Base-by-base conservation (phyloP, 2,113 vertebrate species). In the Aviceda subcristata region DNA sequence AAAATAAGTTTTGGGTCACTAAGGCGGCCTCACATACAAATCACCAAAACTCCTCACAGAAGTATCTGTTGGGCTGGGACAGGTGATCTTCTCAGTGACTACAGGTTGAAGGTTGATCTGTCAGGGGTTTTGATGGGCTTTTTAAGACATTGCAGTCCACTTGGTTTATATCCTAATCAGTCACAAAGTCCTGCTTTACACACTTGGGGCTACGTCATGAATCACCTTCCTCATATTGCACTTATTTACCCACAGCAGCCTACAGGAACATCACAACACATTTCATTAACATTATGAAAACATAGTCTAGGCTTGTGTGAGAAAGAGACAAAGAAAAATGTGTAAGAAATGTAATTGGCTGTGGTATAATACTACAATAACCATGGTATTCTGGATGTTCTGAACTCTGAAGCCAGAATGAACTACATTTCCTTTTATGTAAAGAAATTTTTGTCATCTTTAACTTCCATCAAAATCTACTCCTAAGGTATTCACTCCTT, bases 31-130 rank as follows among this genome's bases (percentile, higher is more conserved):
- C 3, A 66, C 46, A 43, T 50, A 93, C 67, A 96, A 94, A 96
- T 68, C 67, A 93, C 27, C 72, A 89, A 66, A 95, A 93, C 59
- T 94, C 97, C 82, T 86, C n/a, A 75, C 21, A 79, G 80, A 73
- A 89, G 48, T 39, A 46, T 43, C 23, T 84, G 19, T 24, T 85
- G 14, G 15, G 32, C 45, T 87, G 75, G 63, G 12, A 69, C 74
- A 63, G 55, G 14, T 27, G 2, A 32, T 71, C 38, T 36, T 72
- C 84, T 50, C 10, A 46, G 50, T 11, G 57, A 79, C 63, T 83
- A 38, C 3, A 5, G 77, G 36, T 34, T 77, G 36, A 95, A 5
- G 77, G 36, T 34, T 77, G 36, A 95, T 78, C 57, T 71, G 50
- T 48, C 71, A 91, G 74, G 34, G 16, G 39, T 8, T 67, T 46